Evolutionary conservation across 2,888 invertebrate species (phyloP), one percentile per base, ranked within the genome.

Genomic region (Arctia plantaginis): DNA sequence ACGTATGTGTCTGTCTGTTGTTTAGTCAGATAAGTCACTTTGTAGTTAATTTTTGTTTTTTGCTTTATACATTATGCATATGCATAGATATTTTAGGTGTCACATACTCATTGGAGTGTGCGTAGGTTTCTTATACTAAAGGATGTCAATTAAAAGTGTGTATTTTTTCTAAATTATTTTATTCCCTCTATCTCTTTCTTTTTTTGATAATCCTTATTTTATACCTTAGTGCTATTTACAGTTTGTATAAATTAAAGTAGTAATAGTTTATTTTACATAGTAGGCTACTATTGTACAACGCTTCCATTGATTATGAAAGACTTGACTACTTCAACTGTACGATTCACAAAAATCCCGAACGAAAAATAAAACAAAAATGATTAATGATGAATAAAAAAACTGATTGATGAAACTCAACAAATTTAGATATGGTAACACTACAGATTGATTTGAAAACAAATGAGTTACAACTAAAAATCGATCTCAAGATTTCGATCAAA

Each of bases 161-260:
- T 85, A 12, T 84, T 88, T 89, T 90, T 93, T 85, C 89, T 89
- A 89, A 91, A 94, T 93, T 91, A 93, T 94, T 91, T 94, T 93
- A 95, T 94, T 95, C 93, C 93, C 92, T 94, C 94, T 94, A 94
- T 95, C 94, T 93, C 92, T 91, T 94, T 92, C 92, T 93, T 94
- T 94, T 93, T 94, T 94, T 93, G 90, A 94, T 94, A 93, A 90
- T 92, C 87, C 93, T 95, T 94, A 93, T 84, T n/a, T n/a, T 85
- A 92, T 90, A 76, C 41, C 95, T 94, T 94, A 95, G 89, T 91
- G 84, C 89, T 95, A 95, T 95, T 93, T 95, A 95, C 95, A 95
- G 91, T 93, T 94, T 93, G 93, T 94, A 95, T 95, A 95, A 95
- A 94, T 95, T 94, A 95, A 93, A 91, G 90, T 93, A 93, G 90